Conservation (phyloP, 2,888 invertebrate species). For the Trichogramma evanescens region DNA sequence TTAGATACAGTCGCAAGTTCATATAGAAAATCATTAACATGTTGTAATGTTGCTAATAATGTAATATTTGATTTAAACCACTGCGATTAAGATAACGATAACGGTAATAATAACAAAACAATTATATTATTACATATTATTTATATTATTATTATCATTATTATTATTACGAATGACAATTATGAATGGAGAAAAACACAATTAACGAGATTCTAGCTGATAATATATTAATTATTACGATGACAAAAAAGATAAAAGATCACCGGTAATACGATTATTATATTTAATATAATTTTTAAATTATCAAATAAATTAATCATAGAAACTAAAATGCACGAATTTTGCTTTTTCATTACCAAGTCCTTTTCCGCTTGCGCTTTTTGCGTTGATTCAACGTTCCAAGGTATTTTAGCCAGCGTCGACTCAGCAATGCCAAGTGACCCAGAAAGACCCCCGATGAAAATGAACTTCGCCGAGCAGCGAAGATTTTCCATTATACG, state of each 20-base stretch:
- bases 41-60: conserved; percentile 34
- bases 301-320: conserved; percentile 29
- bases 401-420: not conserved
- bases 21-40: conserved; percentile 31
- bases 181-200: conserved; percentile 20
- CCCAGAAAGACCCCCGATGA: not conserved
- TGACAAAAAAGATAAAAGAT: conserved; percentile 30
- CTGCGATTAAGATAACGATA: conserved; percentile 29
- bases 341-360: not conserved
- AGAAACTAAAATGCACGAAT: conserved; percentile 17
- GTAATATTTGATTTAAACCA: too few relatives aligned
- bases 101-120: conserved; percentile 29
- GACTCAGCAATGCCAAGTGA: not conserved
- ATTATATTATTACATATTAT: too few relatives aligned
- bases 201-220: conserved; percentile 35
- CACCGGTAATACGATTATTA: conserved; percentile 32
- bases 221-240: conserved; percentile 32
- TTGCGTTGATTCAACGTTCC: not conserved
- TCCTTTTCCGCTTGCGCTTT: conserved; percentile 3
- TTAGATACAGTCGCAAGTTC: conserved; percentile 33
- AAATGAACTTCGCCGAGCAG: not conserved
- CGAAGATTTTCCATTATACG: too few relatives aligned
- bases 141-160: conserved; percentile 32
- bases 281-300: conserved; percentile 36
- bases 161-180: conserved; percentile 31